Evolutionary conservation across 2,797 vertebrate genomes (phyloP).

Genomic region (Propithecus perrieri): DNA sequence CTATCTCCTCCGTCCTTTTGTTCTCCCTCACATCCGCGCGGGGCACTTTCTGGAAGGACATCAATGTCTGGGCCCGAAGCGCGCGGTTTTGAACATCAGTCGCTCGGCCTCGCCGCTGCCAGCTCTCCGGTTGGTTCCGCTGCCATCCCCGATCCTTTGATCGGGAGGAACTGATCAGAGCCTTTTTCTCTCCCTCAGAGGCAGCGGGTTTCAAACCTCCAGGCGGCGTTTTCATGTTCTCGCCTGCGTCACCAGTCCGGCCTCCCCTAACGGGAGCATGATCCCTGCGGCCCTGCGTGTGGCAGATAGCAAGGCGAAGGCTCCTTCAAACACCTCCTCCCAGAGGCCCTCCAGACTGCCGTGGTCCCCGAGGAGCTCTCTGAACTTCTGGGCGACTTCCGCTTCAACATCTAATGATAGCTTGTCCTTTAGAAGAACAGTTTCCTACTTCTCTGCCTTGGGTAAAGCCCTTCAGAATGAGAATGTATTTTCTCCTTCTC

Average conservation of each 20-base stretch:
- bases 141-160: constrained; percentile 45
- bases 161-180: constrained; percentile 48
- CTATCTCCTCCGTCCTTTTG: constrained; percentile 44
- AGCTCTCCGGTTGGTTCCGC: not conserved
- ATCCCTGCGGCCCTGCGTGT: fast-evolving
- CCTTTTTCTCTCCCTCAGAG: not conserved
- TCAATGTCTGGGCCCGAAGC: constrained; percentile 46
- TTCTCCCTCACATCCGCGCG: constrained; percentile 47
- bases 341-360: constrained; percentile 51
- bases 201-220: not conserved
- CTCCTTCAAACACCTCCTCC: constrained; percentile 48
- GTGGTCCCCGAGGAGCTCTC: not conserved
- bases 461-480: constrained; percentile 3
- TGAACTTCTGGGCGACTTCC: not conserved
- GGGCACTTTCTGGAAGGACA: constrained; percentile 73
- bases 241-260: fast-evolving
- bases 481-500: constrained; percentile 30
- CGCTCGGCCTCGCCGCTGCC: not conserved
- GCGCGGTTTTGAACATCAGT: constrained; percentile 53
- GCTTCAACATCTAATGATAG: not conserved
- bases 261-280: not conserved
- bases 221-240: constrained; percentile 51
- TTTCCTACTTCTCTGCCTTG: not conserved
- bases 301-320: constrained; percentile 19
- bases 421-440: constrained; percentile 18